These are phyloP conservation scores for Schizotus pectinicornis DNA, from an alignment of 2,888 invertebrate species.

Conservation along the genomic window DNA sequence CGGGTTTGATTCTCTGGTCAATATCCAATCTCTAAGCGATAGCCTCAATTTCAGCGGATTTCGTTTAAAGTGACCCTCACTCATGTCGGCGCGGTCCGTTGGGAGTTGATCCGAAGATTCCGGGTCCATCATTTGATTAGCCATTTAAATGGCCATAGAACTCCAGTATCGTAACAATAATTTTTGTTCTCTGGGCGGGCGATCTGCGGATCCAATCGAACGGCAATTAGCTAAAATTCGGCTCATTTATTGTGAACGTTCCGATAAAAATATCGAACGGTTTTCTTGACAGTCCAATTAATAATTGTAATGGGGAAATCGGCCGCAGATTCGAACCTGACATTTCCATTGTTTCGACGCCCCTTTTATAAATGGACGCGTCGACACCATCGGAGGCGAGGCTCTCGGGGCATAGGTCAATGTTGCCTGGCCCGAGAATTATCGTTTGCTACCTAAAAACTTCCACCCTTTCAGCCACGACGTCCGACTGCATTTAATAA, in stretches of 20 bases:
- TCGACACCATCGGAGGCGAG: slow-evolving; percentile 30
- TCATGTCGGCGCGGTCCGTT: slow-evolving; percentile 37
- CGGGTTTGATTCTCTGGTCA: slow-evolving; percentile 49
- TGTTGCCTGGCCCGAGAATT: slow-evolving; percentile 14
- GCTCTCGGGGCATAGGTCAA: slow-evolving; percentile 24
- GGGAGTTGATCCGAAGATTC: slow-evolving; percentile 33
- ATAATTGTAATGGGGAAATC: slow-evolving; percentile 39
- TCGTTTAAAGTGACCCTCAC: slow-evolving; percentile 51
- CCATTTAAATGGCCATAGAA: slow-evolving; percentile 28
- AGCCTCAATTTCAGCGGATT: slow-evolving; percentile 52
- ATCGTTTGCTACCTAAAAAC: slow-evolving; percentile 16
- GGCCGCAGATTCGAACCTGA: slow-evolving; percentile 32
- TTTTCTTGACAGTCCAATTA: slow-evolving; percentile 34
- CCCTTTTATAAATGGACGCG: slow-evolving; percentile 37
- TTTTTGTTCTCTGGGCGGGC: slow-evolving; percentile 2
- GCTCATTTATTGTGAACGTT: slow-evolving; percentile 28
- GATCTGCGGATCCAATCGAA: background rate
- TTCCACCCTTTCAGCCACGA: slow-evolving; percentile 6
- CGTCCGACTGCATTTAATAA: too few relatives aligned
- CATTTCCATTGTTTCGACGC: slow-evolving; percentile 37
- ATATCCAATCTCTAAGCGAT: slow-evolving; percentile 53
- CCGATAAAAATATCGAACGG: slow-evolving; percentile 31
- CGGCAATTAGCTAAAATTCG: slow-evolving; percentile 27
- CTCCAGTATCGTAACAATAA: background rate
- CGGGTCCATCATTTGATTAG: slow-evolving; percentile 37